Percentiles rank a stretch among this genome's conserved stretches.
These are phyloP conservation scores for Sarcoramphus papa DNA, from an alignment of 2,797 vertebrate species.

Conservation along the genomic window DNA sequence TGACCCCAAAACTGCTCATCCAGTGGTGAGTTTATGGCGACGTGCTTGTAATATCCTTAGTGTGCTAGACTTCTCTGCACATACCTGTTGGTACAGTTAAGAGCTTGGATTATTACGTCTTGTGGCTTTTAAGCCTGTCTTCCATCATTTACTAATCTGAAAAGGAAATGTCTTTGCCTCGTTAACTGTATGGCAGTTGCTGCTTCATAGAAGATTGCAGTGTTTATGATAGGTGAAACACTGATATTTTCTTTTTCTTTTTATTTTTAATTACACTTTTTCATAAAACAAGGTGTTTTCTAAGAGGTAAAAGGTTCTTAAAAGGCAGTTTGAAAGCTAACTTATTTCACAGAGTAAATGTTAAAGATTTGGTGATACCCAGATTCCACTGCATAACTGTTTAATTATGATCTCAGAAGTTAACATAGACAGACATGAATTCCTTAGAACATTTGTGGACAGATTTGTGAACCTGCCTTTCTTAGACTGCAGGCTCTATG, in stretches of 20 bases:
- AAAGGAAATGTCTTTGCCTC: not conserved
- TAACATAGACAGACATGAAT: not conserved
- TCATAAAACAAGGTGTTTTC: not conserved
- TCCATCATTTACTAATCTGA: not conserved
- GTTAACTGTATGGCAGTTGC: not conserved
- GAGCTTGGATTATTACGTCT: not conserved
- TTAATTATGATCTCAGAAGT: not conserved
- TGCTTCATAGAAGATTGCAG: not conserved
- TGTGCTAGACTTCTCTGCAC: not conserved
- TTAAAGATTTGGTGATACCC: not conserved
- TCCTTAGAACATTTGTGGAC: not conserved
- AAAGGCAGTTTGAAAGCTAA: not conserved
- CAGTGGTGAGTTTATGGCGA: slow-evolving; percentile 82
- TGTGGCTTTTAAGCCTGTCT: not conserved
- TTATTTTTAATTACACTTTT: not conserved
- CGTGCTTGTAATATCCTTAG: not conserved
- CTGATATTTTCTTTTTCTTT: not conserved
- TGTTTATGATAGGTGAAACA: not conserved
- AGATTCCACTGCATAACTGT: not conserved
- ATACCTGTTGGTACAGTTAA: not conserved
- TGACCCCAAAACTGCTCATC: slow-evolving; percentile 87
- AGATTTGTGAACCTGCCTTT: not conserved
- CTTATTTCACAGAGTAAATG: not conserved
- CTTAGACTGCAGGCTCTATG: not conserved
- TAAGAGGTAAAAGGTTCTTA: not conserved